Evolutionary conservation across 1,140 invertebrate genomes (phyloP).

Genomic region (Drosophila asahinai): DNA sequence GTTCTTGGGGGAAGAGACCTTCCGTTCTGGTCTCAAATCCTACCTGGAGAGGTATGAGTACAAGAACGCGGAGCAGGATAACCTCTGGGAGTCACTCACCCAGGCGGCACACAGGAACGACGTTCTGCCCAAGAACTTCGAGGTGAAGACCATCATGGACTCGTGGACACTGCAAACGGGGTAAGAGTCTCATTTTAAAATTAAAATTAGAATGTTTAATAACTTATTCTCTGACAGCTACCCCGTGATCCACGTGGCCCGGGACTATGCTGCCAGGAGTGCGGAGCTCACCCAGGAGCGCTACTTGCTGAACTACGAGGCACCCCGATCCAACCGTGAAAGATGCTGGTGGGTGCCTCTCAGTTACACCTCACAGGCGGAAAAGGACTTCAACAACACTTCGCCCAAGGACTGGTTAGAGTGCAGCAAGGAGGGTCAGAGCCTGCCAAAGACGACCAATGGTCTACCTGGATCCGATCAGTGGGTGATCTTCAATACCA

Average conservation of each 20-base stretch:
- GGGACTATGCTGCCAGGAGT: slow-evolving; percentile 85
- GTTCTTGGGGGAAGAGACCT: slow-evolving; percentile 92
- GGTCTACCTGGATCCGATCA: slow-evolving; percentile 71
- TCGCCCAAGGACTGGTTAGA: slow-evolving; percentile 87
- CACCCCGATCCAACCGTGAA: not conserved
- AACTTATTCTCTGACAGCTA: slow-evolving; percentile 83
- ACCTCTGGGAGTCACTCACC: slow-evolving; percentile 92
- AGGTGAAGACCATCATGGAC: slow-evolving; percentile 90
- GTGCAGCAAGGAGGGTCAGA: slow-evolving; percentile 66
- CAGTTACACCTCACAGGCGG: slow-evolving; percentile 87
- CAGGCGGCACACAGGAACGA: slow-evolving; percentile 86
- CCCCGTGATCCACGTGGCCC: slow-evolving; percentile 89
- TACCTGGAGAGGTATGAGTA: slow-evolving; percentile 89
- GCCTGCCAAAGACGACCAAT: slow-evolving; percentile 58
- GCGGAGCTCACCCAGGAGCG: slow-evolving; percentile 15
- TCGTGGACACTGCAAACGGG: slow-evolving; percentile 93
- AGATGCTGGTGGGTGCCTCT: slow-evolving; percentile 87
- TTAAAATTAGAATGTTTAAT: not conserved
- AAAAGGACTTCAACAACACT: slow-evolving; percentile 88
- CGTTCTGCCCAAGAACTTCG: slow-evolving; percentile 86
- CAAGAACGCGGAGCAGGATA: slow-evolving; percentile 91
- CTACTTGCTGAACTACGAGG: slow-evolving; percentile 1
- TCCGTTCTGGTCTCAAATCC: slow-evolving; percentile 88
- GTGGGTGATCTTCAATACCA: slow-evolving; percentile 89
- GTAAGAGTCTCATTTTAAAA: not conserved